Percentiles rank a stretch among this genome's conserved stretches.
Conservation (phyloP, 2,888 invertebrate species). For the Hanleya hanleyi region DNA sequence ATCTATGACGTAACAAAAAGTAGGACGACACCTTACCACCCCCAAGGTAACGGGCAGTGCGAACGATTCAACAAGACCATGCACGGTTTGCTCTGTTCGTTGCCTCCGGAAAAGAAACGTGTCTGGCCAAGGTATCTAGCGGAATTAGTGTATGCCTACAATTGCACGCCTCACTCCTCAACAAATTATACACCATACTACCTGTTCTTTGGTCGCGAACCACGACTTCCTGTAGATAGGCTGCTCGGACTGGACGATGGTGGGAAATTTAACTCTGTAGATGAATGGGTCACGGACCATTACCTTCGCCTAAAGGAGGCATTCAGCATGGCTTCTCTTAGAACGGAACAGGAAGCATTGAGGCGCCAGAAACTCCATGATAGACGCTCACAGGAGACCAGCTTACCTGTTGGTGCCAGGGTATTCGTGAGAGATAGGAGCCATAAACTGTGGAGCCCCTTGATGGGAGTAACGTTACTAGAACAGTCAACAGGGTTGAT, state of each 20-base stretch:
- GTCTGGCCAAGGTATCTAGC: conserved; percentile 3
- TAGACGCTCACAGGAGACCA: background rate
- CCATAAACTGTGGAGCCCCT: too few relatives aligned
- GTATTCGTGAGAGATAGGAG: too few relatives aligned
- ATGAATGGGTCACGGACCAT: conserved; percentile 20
- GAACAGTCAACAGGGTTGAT: too few relatives aligned
- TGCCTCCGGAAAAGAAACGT: conserved; percentile 9
- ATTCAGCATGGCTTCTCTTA: background rate
- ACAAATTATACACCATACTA: conserved; percentile 15
- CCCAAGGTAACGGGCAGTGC: conserved; percentile 2
- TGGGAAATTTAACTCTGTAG: background rate
- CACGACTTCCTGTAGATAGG: conserved; percentile 2
- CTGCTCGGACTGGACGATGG: background rate
- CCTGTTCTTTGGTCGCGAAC: conserved; percentile 15
- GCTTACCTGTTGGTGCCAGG: conserved; percentile 1
- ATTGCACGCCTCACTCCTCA: conserved; percentile 4
- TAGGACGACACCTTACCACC: conserved; percentile 12
- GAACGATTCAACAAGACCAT: conserved; percentile 4
- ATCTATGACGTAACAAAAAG: background rate
- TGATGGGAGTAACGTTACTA: too few relatives aligned
- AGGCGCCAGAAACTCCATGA: background rate
- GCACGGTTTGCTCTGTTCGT: background rate
- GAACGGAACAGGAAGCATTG: conserved; percentile 15
- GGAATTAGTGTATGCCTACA: conserved; percentile 11
- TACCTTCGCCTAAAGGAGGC: conserved; percentile 1